phyloP scores from a whole-genome alignment of 2,797 vertebrate species.

The Trachurus trachurus region DNA sequence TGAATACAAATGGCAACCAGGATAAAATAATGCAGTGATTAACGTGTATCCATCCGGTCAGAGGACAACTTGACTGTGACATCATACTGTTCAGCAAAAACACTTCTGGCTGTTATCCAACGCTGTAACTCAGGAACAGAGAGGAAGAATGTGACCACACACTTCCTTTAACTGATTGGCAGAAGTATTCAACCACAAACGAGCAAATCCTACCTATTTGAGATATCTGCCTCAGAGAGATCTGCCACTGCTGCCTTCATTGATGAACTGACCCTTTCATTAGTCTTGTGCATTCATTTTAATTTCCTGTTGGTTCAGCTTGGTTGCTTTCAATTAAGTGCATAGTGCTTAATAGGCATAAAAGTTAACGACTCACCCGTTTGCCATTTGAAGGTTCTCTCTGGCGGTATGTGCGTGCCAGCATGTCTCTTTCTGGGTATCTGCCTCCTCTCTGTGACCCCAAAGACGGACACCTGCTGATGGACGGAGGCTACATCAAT shows the following conservation, averaged over 20 bases:
- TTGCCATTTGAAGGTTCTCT: slow-evolving; percentile 78
- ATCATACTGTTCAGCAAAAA: too few relatives aligned
- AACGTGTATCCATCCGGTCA: too few relatives aligned
- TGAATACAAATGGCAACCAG: too few relatives aligned
- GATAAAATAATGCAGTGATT: too few relatives aligned
- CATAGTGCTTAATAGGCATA: neutral
- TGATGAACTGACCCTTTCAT: slow-evolving; percentile 13
- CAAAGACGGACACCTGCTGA: slow-evolving; percentile 96
- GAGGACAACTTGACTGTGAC: too few relatives aligned
- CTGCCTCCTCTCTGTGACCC: slow-evolving; percentile 97
- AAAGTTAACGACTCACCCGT: neutral
- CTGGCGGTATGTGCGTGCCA: slow-evolving; percentile 95
- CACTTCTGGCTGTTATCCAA: too few relatives aligned
- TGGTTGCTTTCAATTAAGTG: slow-evolving; percentile 6
- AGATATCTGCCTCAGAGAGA: neutral
- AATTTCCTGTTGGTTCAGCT: neutral
- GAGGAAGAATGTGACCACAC: too few relatives aligned
- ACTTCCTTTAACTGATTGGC: too few relatives aligned
- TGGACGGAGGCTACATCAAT: slow-evolving; percentile 98
- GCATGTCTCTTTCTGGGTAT: slow-evolving; percentile 97
- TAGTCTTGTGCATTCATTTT: slow-evolving; percentile 1
- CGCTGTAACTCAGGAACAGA: too few relatives aligned
- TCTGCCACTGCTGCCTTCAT: neutral
- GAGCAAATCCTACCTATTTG: neutral
- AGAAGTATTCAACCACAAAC: too few relatives aligned